Evolutionary conservation across 2,113 vertebrate species (phyloP).

Genomic region (Stigmatopora argus): DNA sequence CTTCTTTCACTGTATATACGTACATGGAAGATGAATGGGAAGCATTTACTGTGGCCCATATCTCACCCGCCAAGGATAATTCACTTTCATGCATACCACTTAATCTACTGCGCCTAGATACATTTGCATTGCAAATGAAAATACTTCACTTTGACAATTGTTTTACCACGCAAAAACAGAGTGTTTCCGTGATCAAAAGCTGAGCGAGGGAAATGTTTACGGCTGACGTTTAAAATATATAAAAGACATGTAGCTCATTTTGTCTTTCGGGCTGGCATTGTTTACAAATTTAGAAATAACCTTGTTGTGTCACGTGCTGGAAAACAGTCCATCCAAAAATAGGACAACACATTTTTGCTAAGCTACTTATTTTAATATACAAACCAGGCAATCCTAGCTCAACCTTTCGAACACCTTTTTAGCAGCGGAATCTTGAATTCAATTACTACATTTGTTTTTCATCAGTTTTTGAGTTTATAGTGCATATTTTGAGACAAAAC

Average conservation of each 20-base stretch:
- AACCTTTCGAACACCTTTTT: neutral
- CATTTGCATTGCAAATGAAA: constrained; percentile 6
- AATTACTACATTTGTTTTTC: neutral
- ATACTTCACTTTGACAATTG: neutral
- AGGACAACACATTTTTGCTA: neutral
- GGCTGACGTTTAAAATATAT: neutral
- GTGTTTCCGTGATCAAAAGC: neutral
- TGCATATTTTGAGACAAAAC: too few relatives aligned
- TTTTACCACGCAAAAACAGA: neutral
- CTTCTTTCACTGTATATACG: constrained; percentile 39
- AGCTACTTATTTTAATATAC: neutral
- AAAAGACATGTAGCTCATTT: neutral
- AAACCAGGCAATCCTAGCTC: neutral
- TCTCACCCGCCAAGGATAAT: constrained; percentile 13
- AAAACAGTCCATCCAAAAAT: neutral
- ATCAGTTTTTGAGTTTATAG: too few relatives aligned
- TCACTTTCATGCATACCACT: constrained; percentile 6
- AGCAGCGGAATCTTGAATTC: neutral
- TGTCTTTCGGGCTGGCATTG: neutral
- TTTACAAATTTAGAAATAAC: neutral
- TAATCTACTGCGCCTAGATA: neutral
- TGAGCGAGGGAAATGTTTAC: neutral
- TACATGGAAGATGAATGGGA: constrained; percentile 40
- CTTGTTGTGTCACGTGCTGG: neutral
- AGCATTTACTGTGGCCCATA: constrained; percentile 40